phyloP scores from a whole-genome alignment of 1,140 invertebrate genomes.

The Conus ventricosus region DNA sequence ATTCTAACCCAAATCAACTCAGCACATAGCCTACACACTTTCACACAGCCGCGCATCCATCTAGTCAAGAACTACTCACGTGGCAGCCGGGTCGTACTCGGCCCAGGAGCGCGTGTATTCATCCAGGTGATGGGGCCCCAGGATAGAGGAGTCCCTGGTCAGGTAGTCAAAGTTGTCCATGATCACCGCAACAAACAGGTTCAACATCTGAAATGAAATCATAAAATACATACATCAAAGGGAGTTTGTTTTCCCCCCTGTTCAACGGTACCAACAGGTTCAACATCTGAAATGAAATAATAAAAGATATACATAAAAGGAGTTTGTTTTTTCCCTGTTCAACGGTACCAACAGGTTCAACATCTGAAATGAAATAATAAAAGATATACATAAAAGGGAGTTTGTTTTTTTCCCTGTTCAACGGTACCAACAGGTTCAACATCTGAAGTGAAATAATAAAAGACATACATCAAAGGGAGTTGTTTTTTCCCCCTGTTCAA shows the following conservation, averaged over 20 bases:
- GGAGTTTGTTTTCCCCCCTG: conserved; percentile 81
- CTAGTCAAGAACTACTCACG: conserved; percentile 81
- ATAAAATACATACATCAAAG: no score
- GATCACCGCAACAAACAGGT: conserved; percentile 99
- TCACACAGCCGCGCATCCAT: no score
- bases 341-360: conserved; percentile 97
- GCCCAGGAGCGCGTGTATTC: conserved; percentile 99
- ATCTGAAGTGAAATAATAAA: no score
- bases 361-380: no score
- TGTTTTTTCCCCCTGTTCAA: no score
- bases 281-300: not conserved
- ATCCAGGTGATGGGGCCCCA: conserved; percentile 99
- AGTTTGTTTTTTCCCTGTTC: no score
- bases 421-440: conserved; percentile 95
- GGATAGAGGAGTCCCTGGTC: conserved; percentile 98
- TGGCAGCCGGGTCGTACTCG: conserved; percentile 99
- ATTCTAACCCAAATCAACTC: no score
- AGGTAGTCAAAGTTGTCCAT: conserved; percentile 99
- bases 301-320: no score
- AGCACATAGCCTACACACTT: no score
- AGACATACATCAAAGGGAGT: no score
- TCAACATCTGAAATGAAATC: not conserved
- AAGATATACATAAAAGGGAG: no score
- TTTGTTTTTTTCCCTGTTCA: no score
- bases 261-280: conserved; percentile 99